Evolutionary conservation across 1,140 invertebrate genomes (phyloP).

Genomic region (Lanistes nyassanus): DNA sequence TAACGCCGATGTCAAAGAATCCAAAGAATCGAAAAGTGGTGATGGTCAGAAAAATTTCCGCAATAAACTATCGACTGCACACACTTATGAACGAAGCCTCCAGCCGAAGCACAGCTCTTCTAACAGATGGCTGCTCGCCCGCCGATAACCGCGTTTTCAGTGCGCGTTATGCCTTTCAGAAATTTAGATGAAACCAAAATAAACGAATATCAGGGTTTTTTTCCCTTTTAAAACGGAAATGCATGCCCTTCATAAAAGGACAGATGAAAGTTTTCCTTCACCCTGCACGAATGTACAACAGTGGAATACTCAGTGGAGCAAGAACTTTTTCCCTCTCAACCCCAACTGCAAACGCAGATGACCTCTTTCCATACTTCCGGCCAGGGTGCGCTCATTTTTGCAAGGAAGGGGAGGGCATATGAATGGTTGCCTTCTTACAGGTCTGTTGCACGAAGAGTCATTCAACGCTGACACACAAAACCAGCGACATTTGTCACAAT

Average conservation of each 20-base stretch:
- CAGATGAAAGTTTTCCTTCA: not conserved
- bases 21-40: no score
- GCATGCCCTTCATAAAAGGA: not conserved
- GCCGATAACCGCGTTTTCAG: no score
- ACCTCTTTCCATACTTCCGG: constrained; percentile 38
- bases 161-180: no score
- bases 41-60: no score
- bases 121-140: no score
- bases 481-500: not conserved
- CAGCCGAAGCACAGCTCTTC: no score
- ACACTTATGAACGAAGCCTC: no score
- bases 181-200: not conserved
- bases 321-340: constrained; percentile 18
- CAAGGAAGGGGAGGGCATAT: constrained; percentile 2
- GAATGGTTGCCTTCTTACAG: not conserved
- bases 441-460: not conserved
- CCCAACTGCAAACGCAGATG: constrained; percentile 28
- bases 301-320: not conserved
- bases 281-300: constrained; percentile 12
- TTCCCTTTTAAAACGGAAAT: not conserved
- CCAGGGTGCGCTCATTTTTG: constrained; percentile 24
- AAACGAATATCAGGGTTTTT: not conserved
- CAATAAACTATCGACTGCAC: no score
- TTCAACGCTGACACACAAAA: not conserved
- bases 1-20: no score